These are phyloP conservation scores for Belonocnema kinseyi DNA, from an alignment of 1,140 invertebrate species.

Conservation along the genomic window DNA sequence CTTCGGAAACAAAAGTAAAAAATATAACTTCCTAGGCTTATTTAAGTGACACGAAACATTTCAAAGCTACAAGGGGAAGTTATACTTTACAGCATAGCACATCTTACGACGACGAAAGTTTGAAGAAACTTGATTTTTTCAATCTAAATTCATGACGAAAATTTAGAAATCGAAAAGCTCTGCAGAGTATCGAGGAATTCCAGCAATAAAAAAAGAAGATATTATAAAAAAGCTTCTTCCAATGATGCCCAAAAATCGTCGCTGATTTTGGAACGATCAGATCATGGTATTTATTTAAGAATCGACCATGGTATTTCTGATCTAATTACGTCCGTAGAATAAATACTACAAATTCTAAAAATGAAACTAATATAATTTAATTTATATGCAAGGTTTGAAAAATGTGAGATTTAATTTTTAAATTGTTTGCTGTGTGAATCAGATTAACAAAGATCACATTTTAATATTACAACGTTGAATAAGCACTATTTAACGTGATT, in stretches of 20 bases:
- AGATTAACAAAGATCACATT: no score
- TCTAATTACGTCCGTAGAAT: background rate
- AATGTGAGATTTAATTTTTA: no score
- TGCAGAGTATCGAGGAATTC: background rate
- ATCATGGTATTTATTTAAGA: no score
- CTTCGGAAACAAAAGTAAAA: constrained; percentile 55
- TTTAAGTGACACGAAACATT: background rate
- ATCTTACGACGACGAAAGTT: constrained; percentile 32
- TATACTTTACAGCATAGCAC: constrained; percentile 27
- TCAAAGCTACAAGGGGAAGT: constrained; percentile 44
- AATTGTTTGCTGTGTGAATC: no score
- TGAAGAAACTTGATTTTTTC: constrained; percentile 22
- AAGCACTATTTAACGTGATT: no score
- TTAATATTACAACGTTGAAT: no score
- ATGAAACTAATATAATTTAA: no score
- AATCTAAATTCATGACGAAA: background rate
- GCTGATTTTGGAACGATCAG: background rate
- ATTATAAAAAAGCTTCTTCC: background rate
- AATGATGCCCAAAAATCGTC: background rate
- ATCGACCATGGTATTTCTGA: background rate
- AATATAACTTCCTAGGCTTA: background rate
- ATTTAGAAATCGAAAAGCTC: background rate
- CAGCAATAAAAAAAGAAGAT: background rate
- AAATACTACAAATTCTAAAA: no score
- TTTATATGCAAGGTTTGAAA: no score